phyloP scores from a whole-genome alignment of 1,140 invertebrate genomes.

The Neotoxoptera formosana region DNA sequence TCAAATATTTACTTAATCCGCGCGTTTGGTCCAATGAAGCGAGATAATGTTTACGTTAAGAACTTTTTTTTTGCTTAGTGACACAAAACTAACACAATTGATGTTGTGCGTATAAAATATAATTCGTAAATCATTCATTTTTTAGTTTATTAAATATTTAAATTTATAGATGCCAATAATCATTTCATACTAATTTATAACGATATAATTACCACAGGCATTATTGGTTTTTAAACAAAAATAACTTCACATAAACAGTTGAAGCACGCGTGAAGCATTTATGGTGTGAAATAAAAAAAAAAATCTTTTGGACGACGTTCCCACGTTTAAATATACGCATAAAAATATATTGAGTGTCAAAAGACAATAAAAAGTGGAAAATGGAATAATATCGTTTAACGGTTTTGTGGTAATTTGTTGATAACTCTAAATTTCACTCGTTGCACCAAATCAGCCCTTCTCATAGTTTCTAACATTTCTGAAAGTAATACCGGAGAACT shows the following conservation, averaged over 20 bases:
- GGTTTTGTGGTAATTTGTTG: background rate
- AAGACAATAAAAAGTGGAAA: background rate
- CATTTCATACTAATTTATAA: background rate
- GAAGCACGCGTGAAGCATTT: background rate
- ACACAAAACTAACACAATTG: background rate
- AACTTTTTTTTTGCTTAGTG: background rate
- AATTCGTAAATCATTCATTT: background rate
- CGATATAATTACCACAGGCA: background rate
- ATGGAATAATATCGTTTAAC: background rate
- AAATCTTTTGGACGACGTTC: background rate
- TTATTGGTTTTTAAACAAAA: background rate
- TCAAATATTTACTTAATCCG: background rate
- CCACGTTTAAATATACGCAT: background rate
- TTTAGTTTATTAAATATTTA: background rate
- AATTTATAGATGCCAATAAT: background rate
- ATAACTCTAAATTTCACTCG: background rate
- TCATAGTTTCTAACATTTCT: background rate
- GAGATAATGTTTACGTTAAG: background rate
- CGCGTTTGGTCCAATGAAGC: background rate
- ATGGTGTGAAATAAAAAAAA: background rate
- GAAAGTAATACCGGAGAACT: background rate
- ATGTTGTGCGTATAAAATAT: background rate
- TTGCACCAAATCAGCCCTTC: background rate
- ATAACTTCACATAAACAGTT: background rate
- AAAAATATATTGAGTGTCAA: background rate